phyloP scores from a whole-genome alignment of 2,888 invertebrate species.

The Polydrusus pterygomalis region DNA sequence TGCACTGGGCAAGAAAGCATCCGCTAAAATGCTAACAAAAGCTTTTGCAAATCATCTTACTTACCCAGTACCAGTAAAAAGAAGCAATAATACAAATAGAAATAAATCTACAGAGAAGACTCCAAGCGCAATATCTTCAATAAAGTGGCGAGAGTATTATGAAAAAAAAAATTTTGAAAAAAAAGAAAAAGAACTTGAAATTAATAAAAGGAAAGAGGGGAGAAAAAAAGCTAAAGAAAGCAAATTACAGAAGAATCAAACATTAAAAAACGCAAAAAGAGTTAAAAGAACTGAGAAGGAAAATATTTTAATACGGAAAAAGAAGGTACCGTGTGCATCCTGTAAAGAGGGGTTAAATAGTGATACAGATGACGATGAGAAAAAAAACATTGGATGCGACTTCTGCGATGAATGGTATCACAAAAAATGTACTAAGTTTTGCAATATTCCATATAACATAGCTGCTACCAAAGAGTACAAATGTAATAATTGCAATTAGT shows the following conservation, averaged over 20 bases:
- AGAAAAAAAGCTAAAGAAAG: neutral
- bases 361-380: slow-evolving; percentile 21
- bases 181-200: too few species aligned
- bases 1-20: too few species aligned
- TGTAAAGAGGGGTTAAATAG: slow-evolving; percentile 24
- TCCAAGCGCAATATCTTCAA: neutral
- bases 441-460: neutral
- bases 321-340: neutral
- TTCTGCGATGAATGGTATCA: neutral
- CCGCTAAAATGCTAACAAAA: neutral
- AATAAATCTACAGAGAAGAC: neutral
- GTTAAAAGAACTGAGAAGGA: too few species aligned
- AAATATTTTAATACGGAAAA: neutral
- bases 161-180: too few species aligned
- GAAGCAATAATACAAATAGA: slow-evolving; percentile 2
- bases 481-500: neutral
- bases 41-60: neutral
- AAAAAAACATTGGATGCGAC: slow-evolving; percentile 33
- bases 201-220: too few species aligned
- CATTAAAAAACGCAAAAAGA: neutral
- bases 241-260: too few species aligned
- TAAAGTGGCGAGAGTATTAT: too few species aligned
- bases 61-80: neutral
- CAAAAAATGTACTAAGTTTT: slow-evolving; percentile 3
- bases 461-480: slow-evolving; percentile 23